A percentile compares a stretch with the other conserved stretches of the same genome.
Conservation (phyloP, 2,797 vertebrate genomes). For the Chaunax sp. region DNA sequence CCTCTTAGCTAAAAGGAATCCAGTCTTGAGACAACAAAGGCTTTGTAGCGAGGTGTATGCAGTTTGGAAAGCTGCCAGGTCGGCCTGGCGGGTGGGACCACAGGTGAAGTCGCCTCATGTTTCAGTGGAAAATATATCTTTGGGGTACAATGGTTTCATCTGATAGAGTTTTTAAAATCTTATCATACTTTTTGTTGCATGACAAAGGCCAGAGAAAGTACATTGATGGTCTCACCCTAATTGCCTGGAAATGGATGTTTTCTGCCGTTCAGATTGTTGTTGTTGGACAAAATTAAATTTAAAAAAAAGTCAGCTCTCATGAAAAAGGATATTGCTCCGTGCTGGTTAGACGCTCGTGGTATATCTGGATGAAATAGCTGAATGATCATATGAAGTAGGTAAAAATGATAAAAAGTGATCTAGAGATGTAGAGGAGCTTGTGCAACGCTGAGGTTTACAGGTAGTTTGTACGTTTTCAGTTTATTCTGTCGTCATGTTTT, state of each 20-base stretch:
- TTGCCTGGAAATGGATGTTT: conserved; percentile 61
- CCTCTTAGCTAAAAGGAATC: conserved; percentile 53
- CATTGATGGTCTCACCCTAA: conserved; percentile 30
- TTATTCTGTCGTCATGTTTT: conserved; percentile 10
- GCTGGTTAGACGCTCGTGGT: conserved; percentile 51
- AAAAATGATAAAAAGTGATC: conserved; percentile 60
- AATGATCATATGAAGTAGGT: conserved; percentile 61
- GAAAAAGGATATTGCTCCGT: conserved; percentile 65
- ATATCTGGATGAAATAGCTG: conserved; percentile 63
- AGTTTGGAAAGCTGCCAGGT: conserved; percentile 71
- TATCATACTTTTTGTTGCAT: conserved; percentile 17
- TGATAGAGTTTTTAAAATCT: conserved; percentile 38
- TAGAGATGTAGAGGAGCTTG: conserved; percentile 37
- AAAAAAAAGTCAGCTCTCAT: conserved; percentile 59
- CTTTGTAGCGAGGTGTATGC: conserved; percentile 70
- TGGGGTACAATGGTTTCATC: conserved; percentile 31
- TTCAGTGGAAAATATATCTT: conserved; percentile 63
- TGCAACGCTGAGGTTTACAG: conserved; percentile 40
- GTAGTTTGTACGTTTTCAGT: conserved; percentile 24
- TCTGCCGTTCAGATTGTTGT: conserved; percentile 62
- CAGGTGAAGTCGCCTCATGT: conserved; percentile 75
- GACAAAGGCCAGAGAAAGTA: conserved; percentile 14
- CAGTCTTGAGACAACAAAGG: conserved; percentile 65
- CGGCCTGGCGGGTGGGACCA: conserved; percentile 45
- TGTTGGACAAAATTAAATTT: conserved; percentile 56